Percentiles rank a stretch among this genome's conserved stretches.
These are phyloP conservation scores for Thymallus thymallus DNA, from an alignment of 2,113 vertebrate species.

Conservation along the genomic window DNA sequence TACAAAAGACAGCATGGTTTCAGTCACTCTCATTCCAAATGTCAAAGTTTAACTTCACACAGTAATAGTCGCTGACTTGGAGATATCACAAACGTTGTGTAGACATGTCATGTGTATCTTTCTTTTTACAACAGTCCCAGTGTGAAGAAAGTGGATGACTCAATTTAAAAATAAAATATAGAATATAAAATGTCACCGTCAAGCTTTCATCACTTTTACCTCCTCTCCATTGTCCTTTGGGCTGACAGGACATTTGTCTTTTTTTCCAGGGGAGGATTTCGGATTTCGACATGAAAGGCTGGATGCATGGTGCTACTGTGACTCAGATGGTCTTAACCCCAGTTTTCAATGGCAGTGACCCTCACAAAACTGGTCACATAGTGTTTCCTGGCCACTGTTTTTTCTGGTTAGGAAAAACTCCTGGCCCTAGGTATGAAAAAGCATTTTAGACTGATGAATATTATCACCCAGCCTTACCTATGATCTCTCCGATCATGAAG, in stretches of 20 bases:
- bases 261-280: neutral
- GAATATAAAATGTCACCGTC: neutral
- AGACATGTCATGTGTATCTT: too few species aligned
- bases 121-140: neutral
- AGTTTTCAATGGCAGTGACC: neutral
- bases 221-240: neutral
- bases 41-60: too few species aligned
- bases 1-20: too few species aligned
- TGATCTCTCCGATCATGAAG: slow-evolving; percentile 94
- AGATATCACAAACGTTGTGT: neutral
- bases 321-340: neutral
- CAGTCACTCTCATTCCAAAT: too few species aligned
- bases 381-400: too few species aligned
- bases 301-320: neutral
- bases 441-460: neutral
- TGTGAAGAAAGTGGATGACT: slow-evolving; percentile 1
- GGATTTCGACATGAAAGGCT: neutral
- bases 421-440: too few species aligned
- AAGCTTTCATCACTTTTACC: neutral
- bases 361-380: too few species aligned
- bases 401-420: too few species aligned
- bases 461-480: slow-evolving; percentile 65
- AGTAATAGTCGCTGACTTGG: too few species aligned
- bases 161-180: neutral
- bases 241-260: neutral